Evolutionary conservation across 2,113 vertebrate genomes (phyloP).

Genomic region (Pomatostomus ruficeps): DNA sequence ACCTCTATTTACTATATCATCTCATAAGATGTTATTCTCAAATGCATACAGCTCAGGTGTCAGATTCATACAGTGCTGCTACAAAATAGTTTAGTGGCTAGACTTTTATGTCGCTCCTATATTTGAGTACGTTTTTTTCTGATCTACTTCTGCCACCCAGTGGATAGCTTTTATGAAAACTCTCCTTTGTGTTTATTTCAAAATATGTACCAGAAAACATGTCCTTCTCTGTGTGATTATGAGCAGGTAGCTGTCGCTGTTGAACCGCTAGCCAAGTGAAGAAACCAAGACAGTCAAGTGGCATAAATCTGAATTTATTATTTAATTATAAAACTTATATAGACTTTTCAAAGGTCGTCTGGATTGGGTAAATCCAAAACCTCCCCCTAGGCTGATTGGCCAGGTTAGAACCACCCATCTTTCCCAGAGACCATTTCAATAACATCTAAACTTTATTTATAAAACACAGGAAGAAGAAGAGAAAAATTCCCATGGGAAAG

Average conservation of each 20-base stretch:
- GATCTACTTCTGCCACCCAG: conserved; percentile 49
- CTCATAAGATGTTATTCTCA: not conserved
- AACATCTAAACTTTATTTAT: too few species aligned
- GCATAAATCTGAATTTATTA: too few species aligned
- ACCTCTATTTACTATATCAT: not conserved
- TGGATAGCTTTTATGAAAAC: not conserved
- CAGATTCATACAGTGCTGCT: not conserved
- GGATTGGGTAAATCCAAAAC: too few species aligned
- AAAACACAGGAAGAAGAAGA: too few species aligned
- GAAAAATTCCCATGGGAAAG: too few species aligned
- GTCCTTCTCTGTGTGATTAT: not conserved
- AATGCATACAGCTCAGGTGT: not conserved
- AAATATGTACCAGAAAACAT: not conserved
- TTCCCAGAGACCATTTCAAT: too few species aligned
- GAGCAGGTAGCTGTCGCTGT: not conserved
- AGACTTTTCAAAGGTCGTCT: too few species aligned
- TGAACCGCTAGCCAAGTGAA: too few species aligned
- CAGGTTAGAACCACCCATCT: too few species aligned
- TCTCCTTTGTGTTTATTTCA: not conserved
- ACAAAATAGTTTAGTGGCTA: not conserved
- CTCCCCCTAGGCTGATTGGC: too few species aligned
- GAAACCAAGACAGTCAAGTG: too few species aligned
- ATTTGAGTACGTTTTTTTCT: not conserved
- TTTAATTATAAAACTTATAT: too few species aligned
- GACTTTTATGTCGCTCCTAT: rapidly evolving